Percentiles rank a stretch among this genome's conserved stretches.
These are phyloP conservation scores for Hecatera dysodea DNA, from an alignment of 2,888 invertebrate species.

Conservation along the genomic window DNA sequence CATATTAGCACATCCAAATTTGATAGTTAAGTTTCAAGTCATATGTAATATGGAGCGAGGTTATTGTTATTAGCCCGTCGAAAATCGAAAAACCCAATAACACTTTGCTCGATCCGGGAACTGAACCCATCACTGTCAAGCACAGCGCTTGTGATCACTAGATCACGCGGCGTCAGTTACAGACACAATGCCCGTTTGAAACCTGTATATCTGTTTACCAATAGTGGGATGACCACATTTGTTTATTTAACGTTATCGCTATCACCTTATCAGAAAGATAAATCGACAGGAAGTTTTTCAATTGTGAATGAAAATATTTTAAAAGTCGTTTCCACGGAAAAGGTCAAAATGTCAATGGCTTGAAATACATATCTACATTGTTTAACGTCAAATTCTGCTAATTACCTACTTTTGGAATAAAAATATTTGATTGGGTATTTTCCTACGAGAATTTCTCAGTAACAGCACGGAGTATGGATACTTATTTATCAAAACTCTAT, in stretches of 20 bases:
- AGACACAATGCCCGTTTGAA: neutral
- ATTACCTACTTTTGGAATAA: too few species aligned
- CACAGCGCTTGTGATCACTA: neutral
- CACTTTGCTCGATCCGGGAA: neutral
- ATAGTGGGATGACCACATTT: conserved; percentile 22
- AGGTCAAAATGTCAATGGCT: conserved; percentile 36
- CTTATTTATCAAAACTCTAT: neutral
- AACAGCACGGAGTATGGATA: neutral
- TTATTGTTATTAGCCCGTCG: neutral
- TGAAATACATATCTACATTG: conserved; percentile 2
- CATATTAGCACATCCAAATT: neutral
- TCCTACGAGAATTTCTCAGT: neutral
- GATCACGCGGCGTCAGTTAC: too few species aligned
- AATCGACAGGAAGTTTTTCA: conserved; percentile 22
- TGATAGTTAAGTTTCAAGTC: neutral
- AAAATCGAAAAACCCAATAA: neutral
- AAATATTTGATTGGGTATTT: too few species aligned
- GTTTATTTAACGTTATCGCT: conserved; percentile 47
- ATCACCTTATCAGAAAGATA: conserved; percentile 35
- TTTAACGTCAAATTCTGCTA: neutral
- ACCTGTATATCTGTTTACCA: conserved; percentile 18
- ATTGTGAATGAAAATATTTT: conserved; percentile 3
- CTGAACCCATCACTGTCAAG: neutral
- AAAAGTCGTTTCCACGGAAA: conserved; percentile 1
- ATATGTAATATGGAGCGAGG: neutral